Conservation (phyloP, 2,113 vertebrate genomes). For the Lasiurus borealis region DNA sequence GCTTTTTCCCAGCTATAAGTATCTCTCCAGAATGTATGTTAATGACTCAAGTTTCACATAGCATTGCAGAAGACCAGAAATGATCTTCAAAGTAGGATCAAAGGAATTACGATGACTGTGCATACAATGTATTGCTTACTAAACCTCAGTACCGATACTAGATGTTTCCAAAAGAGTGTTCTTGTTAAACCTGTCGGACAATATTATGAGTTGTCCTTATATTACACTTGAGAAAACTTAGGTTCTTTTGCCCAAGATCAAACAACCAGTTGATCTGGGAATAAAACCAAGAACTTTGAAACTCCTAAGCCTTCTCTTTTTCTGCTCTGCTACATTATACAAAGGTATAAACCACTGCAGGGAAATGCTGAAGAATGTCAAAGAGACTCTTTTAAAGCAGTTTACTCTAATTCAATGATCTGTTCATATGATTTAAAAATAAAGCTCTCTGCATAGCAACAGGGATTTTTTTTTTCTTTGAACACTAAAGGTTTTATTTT, state of each 20-base stretch:
- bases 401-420: neutral
- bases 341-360: neutral
- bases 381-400: neutral
- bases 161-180: neutral
- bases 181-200: neutral
- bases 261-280: neutral
- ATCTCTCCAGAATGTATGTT: neutral
- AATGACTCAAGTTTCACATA: neutral
- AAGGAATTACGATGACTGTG: neutral
- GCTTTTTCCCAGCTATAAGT: neutral
- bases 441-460: slow-evolving; percentile 1
- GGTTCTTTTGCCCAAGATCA: neutral
- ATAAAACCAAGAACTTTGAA: slow-evolving; percentile 20
- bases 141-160: neutral
- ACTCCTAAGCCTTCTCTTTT: neutral
- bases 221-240: neutral
- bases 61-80: neutral
- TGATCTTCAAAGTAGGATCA: neutral
- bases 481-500: slow-evolving; percentile 20
- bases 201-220: neutral
- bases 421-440: slow-evolving; percentile 57
- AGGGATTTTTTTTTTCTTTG: slow-evolving; percentile 25
- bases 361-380: neutral
- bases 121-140: neutral
- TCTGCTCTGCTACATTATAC: neutral